Percentiles rank a stretch among this genome's conserved stretches.
These are phyloP conservation scores for Pterophyllum scalare DNA, from an alignment of 2,113 vertebrate genomes.

Conservation along the genomic window DNA sequence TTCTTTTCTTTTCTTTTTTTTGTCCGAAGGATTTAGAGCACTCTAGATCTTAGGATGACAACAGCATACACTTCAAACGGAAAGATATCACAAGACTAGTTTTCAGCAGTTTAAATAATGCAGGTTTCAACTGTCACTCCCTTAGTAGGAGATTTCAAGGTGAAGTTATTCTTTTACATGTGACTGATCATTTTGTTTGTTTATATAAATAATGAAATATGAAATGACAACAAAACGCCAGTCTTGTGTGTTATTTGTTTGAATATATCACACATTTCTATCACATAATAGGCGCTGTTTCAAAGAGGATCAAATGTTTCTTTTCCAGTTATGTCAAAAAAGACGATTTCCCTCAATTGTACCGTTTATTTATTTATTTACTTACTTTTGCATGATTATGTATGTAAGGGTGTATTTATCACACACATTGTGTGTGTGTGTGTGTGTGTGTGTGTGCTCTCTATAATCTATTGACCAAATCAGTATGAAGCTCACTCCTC, in stretches of 20 bases:
- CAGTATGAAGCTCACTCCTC: conserved; percentile 58
- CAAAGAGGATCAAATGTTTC: background rate
- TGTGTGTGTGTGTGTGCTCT: background rate
- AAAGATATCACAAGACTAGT: conserved; percentile 5
- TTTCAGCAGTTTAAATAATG: conserved; percentile 2
- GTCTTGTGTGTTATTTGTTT: background rate
- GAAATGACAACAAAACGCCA: background rate
- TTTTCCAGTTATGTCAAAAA: background rate
- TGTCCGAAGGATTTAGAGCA: background rate
- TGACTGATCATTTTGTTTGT: background rate
- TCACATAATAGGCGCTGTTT: background rate
- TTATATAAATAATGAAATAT: conserved; percentile 10
- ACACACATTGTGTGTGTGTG: background rate
- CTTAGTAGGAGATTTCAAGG: background rate
- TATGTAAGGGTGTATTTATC: background rate
- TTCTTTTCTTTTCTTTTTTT: background rate
- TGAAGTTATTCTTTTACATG: background rate
- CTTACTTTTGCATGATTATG: background rate
- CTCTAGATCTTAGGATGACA: background rate
- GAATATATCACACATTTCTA: background rate
- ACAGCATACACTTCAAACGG: background rate
- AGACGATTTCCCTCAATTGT: background rate
- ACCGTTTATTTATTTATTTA: background rate
- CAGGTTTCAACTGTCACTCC: background rate
- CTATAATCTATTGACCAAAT: conserved; percentile 42